A percentile compares a stretch with the other conserved stretches of the same genome.
Evolutionary conservation across 2,113 vertebrate species (phyloP).

Genomic region (Puffinus mauretanicus): DNA sequence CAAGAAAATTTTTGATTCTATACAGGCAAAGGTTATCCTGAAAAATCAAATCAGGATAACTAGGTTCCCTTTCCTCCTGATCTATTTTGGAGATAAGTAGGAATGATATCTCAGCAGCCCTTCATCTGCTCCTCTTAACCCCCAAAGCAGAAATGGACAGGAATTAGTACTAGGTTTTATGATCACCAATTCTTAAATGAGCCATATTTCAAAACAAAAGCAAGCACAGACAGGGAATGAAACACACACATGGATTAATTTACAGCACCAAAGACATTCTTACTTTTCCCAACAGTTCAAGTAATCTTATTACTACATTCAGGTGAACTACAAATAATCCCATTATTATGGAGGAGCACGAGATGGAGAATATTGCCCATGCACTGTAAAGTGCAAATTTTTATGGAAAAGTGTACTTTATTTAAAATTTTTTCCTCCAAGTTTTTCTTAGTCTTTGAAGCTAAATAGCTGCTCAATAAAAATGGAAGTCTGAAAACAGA

Average conservation of each 20-base stretch:
- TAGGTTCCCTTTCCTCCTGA: background rate
- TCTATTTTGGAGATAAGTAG: background rate
- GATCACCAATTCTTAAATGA: background rate
- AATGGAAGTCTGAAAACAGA: background rate
- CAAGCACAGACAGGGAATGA: background rate
- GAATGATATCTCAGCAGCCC: background rate
- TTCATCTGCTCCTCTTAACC: background rate
- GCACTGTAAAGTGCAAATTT: background rate
- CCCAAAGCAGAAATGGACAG: background rate
- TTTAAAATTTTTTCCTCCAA: background rate
- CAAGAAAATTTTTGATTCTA: background rate
- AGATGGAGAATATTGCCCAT: background rate
- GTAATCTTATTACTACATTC: background rate
- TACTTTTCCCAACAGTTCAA: background rate
- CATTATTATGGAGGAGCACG: background rate
- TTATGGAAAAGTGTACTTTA: background rate
- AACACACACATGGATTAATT: background rate
- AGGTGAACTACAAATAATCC: background rate
- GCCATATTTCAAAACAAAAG: background rate
- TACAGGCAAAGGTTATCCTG: background rate
- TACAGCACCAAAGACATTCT: background rate
- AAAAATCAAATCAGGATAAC: background rate
- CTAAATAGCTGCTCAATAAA: background rate
- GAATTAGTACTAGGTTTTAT: background rate
- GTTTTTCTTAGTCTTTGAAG: background rate